phyloP scores from a whole-genome alignment of 2,888 invertebrate genomes.

The Rapana venosa region DNA sequence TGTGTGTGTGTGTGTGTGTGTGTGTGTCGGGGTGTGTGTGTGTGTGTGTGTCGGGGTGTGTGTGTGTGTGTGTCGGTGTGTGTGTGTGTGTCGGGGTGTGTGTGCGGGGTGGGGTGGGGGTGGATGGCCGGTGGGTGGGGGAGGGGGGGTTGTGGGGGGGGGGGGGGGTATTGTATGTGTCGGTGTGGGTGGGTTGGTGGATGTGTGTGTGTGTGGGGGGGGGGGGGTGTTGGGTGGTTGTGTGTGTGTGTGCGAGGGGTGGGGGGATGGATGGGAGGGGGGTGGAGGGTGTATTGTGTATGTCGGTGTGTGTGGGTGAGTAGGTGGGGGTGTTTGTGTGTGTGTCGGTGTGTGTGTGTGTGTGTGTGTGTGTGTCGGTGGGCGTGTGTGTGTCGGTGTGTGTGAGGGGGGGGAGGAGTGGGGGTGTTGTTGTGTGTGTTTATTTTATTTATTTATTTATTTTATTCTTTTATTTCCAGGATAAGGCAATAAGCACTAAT shows the following conservation, averaged over 20 bases:
- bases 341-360: background rate
- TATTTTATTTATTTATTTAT: too few relatives aligned
- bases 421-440: background rate
- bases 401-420: background rate
- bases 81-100: background rate
- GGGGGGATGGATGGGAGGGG: background rate
- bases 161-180: background rate
- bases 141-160: background rate
- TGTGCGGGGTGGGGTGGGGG: background rate
- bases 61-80: background rate
- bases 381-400: background rate
- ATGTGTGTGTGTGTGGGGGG: background rate
- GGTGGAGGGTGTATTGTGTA: background rate
- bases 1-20: background rate
- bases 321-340: background rate
- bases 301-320: background rate
- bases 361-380: background rate
- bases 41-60: background rate
- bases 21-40: background rate
- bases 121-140: background rate
- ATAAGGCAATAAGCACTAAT: too few relatives aligned
- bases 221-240: background rate
- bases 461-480: too few relatives aligned
- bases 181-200: background rate
- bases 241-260: background rate